These are phyloP conservation scores for Gortyna flavago DNA, from an alignment of 2,888 invertebrate species.

Conservation along the genomic window DNA sequence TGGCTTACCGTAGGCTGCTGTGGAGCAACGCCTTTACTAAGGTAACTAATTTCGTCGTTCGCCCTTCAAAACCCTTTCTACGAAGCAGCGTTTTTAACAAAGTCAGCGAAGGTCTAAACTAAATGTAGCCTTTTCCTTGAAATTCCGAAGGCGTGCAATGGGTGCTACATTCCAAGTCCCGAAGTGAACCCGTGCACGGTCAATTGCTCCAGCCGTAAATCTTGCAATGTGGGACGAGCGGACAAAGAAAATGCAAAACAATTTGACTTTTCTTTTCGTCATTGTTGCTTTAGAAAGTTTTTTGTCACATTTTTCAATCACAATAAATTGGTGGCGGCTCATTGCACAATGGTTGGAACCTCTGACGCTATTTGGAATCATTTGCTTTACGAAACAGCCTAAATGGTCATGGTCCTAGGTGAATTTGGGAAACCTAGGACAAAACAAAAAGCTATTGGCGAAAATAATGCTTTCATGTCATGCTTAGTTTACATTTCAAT, in stretches of 20 bases:
- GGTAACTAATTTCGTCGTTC: slow-evolving; percentile 1
- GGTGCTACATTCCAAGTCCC: slow-evolving; percentile 42
- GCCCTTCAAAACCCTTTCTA: slow-evolving; percentile 5
- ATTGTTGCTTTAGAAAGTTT: slow-evolving; percentile 37
- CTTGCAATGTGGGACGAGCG: slow-evolving; percentile 29
- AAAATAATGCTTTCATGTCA: neutral
- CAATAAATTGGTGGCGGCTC: slow-evolving; percentile 47
- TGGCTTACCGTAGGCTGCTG: rapidly evolving
- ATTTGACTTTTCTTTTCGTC: slow-evolving; percentile 55
- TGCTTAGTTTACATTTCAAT: neutral
- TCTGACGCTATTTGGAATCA: slow-evolving; percentile 9
- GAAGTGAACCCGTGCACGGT: slow-evolving; percentile 52
- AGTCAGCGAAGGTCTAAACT: slow-evolving; percentile 26
- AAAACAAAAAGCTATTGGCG: neutral
- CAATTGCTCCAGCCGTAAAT: slow-evolving; percentile 56
- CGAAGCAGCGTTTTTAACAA: slow-evolving; percentile 18
- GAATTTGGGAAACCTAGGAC: neutral
- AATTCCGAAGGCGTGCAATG: slow-evolving; percentile 46
- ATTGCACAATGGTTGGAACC: slow-evolving; percentile 24
- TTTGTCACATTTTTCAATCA: slow-evolving; percentile 58
- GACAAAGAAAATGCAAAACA: slow-evolving; percentile 56
- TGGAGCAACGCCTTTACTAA: neutral
- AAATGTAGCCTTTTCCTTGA: slow-evolving; percentile 42
- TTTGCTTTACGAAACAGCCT: slow-evolving; percentile 15
- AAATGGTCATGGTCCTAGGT: neutral